Evolutionary conservation across 1,140 invertebrate genomes (phyloP).

Genomic region (Bombus turneri): DNA sequence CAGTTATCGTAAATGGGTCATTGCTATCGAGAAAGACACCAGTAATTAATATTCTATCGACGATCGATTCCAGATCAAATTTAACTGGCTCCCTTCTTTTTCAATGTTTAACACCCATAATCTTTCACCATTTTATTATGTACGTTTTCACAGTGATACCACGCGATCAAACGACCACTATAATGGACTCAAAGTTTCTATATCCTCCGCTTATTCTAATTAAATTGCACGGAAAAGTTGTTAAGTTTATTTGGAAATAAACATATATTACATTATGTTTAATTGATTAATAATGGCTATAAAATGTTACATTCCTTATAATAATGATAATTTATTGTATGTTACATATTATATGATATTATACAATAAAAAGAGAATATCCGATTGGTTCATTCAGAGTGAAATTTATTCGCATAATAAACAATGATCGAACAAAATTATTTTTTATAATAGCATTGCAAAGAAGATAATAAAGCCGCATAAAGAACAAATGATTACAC

Average conservation of each 20-base stretch:
- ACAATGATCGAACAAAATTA: not conserved
- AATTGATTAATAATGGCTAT: not conserved
- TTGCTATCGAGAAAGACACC: not conserved
- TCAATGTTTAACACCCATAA: conserved; percentile 16
- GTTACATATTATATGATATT: too few relatives aligned
- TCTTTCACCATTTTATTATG: conserved; percentile 16
- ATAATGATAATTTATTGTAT: too few relatives aligned
- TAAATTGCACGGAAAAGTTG: too few relatives aligned
- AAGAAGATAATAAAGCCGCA: too few relatives aligned
- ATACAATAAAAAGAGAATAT: not conserved
- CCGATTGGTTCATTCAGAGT: not conserved
- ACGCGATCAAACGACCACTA: not conserved
- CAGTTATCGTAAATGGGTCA: not conserved
- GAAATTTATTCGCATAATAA: not conserved
- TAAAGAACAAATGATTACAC: too few relatives aligned
- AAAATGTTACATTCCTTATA: not conserved
- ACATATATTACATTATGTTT: too few relatives aligned
- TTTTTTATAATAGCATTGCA: too few relatives aligned
- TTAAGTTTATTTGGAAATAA: too few relatives aligned
- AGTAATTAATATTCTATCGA: not conserved
- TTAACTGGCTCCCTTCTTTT: not conserved
- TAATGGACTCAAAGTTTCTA: conserved; percentile 20
- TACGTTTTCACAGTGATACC: not conserved
- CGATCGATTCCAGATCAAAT: not conserved
- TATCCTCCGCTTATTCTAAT: not conserved